Base-by-base conservation (phyloP, 2,797 vertebrate genomes). In the Argentina silus region DNA sequence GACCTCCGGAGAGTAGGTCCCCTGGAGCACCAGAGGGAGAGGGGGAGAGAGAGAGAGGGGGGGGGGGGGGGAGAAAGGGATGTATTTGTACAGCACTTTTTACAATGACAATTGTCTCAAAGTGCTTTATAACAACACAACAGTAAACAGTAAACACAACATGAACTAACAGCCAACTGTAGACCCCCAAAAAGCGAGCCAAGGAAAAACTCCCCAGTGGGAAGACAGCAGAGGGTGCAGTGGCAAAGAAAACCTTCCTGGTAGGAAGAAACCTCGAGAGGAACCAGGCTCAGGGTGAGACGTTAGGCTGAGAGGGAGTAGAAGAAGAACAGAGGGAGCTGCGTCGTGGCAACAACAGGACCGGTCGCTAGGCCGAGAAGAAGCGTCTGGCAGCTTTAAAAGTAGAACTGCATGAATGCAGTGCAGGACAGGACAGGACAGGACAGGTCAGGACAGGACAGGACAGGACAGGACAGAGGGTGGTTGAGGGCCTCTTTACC, bases 1-100 rank as follows among this genome's bases (percentile, higher is more conserved):
- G 3, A 8, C 76, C 80, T 15, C 87, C 91, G 14, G 84, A 79
- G 43, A 90, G 78, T 21, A 93, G 76, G 77, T 89, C 84, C 4
- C 72, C 90, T 91, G 68, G 50, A 27, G 36, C 42, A 62, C 14
- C 27, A 14, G 63, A 69, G 50, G n/a, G 36, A 43, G 14, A 19
- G 45, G 11, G 15, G 11, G 15, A 42, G 19, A 57, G 19, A 3
- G 0, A 66, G 21, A 48, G 43, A 69, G n/a, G 44, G 62, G 12
- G 21, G 43, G 1, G 67, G 50, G 17, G 57, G 15, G 17, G 12
- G 36, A 51, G 1, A 57, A 44, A 15, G 4, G 23, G n/a, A n/a
- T n/a, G n/a, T n/a, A n/a, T n/a, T n/a, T n/a, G 27, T 36, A 36
- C 4, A 36, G 61, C 4, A 36, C 7, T 50, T 6, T 1, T 68